Evolutionary conservation across 2,888 invertebrate genomes (phyloP).

Genomic region (Drosophila neotestacea): DNA sequence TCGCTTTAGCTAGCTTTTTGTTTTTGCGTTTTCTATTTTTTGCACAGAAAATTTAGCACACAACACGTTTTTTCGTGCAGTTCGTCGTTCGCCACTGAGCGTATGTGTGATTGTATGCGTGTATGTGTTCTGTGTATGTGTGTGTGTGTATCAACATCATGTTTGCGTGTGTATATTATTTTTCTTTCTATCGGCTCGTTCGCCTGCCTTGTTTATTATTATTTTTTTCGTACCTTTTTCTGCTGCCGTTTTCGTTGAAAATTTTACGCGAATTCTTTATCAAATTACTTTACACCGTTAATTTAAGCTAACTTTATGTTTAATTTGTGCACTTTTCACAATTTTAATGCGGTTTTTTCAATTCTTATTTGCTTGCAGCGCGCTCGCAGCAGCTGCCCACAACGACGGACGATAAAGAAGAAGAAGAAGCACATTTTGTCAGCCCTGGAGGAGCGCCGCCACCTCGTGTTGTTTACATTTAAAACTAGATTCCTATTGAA

Average conservation of each 20-base stretch:
- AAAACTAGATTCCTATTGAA: too few relatives aligned
- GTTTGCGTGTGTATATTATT: slow-evolving; percentile 77
- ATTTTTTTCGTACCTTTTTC: slow-evolving; percentile 61
- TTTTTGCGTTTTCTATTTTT: slow-evolving; percentile 70
- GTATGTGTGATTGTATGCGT: slow-evolving; percentile 25
- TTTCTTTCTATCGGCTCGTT: slow-evolving; percentile 73
- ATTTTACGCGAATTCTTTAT: slow-evolving; percentile 24
- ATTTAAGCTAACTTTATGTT: slow-evolving; percentile 48
- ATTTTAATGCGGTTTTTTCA: slow-evolving; percentile 67
- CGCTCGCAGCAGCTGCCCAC: slow-evolving; percentile 65
- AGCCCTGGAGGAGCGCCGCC: slow-evolving; percentile 30
- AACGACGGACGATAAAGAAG: slow-evolving; percentile 58
- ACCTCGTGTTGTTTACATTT: too few relatives aligned
- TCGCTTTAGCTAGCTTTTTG: slow-evolving; percentile 53
- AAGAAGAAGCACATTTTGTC: slow-evolving; percentile 34
- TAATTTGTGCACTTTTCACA: slow-evolving; percentile 63
- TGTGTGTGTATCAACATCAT: slow-evolving; percentile 65
- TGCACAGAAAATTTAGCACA: slow-evolving; percentile 76
- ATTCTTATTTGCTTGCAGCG: slow-evolving; percentile 77
- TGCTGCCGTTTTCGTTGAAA: slow-evolving; percentile 28
- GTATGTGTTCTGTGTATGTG: slow-evolving; percentile 23
- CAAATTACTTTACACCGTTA: slow-evolving; percentile 32
- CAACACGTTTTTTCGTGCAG: slow-evolving; percentile 80
- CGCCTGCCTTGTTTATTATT: slow-evolving; percentile 73
- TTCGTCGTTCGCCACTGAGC: slow-evolving; percentile 55